A percentile compares a stretch with the other conserved stretches of the same genome.
phyloP scores from a whole-genome alignment of 1,140 invertebrate species.

The Drosophila tropicalis region DNA sequence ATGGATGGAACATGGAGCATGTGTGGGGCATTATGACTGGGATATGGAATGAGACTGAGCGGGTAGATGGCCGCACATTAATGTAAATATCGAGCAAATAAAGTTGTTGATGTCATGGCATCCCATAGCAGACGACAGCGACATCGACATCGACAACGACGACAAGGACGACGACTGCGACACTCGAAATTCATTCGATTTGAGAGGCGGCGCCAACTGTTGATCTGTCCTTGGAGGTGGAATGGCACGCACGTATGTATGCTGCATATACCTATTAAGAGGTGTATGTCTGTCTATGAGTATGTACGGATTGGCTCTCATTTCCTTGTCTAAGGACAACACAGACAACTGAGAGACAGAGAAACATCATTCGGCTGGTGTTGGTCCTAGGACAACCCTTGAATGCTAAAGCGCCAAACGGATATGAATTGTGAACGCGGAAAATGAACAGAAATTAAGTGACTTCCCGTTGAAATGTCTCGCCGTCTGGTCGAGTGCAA shows the following conservation, averaged over 20 bases:
- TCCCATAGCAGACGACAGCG: neutral
- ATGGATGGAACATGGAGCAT: neutral
- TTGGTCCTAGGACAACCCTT: slow-evolving; percentile 39
- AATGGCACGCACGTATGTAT: slow-evolving; percentile 13
- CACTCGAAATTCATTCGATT: slow-evolving; percentile 30
- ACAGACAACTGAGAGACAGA: slow-evolving; percentile 22
- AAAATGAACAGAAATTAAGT: slow-evolving; percentile 79
- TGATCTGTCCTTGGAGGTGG: slow-evolving; percentile 16
- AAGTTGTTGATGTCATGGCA: slow-evolving; percentile 39
- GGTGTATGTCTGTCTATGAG: neutral
- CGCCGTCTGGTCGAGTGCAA: slow-evolving; percentile 72
- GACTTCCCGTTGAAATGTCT: slow-evolving; percentile 75
- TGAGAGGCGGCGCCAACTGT: slow-evolving; percentile 19
- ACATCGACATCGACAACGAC: neutral
- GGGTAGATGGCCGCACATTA: slow-evolving; percentile 31
- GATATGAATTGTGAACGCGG: slow-evolving; percentile 76
- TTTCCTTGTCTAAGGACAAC: slow-evolving; percentile 38
- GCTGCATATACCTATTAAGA: slow-evolving; percentile 1
- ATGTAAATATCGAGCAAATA: slow-evolving; percentile 50
- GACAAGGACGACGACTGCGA: slow-evolving; percentile 16
- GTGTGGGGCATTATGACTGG: neutral
- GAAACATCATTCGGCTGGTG: slow-evolving; percentile 10
- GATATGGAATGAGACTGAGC: slow-evolving; percentile 13
- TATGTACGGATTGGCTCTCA: slow-evolving; percentile 29
- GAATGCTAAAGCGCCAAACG: slow-evolving; percentile 50